These are phyloP conservation scores for Caprella mutica DNA, from an alignment of 2,888 invertebrate genomes.

Conservation along the genomic window DNA sequence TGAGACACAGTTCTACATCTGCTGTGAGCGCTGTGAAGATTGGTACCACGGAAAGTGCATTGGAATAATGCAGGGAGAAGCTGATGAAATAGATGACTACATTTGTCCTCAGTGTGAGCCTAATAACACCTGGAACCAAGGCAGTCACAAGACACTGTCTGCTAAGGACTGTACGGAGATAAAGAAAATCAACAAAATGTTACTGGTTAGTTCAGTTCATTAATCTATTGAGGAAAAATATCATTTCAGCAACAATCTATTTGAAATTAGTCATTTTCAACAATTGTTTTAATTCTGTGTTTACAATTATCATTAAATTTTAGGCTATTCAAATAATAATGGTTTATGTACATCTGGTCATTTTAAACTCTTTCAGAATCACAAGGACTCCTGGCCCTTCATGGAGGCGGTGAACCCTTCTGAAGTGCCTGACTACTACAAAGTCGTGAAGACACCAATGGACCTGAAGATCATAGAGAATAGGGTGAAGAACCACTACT, in stretches of 20 bases:
- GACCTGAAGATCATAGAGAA: constrained; percentile 85
- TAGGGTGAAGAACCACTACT: constrained; percentile 68
- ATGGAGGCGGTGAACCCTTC: constrained; percentile 92
- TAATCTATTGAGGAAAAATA: too few species aligned
- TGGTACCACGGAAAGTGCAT: constrained; percentile 99
- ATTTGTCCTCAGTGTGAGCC: constrained; percentile 91
- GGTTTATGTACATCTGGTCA: background rate
- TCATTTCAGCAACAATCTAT: too few species aligned
- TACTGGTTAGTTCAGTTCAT: constrained; percentile 65
- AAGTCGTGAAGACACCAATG: constrained; percentile 91
- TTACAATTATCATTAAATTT: background rate
- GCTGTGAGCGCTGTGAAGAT: constrained; percentile 96
- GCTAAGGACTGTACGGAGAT: constrained; percentile 69
- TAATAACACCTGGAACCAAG: constrained; percentile 74
- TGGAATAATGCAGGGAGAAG: constrained; percentile 83
- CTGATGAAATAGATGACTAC: constrained; percentile 89
- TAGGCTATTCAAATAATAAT: background rate
- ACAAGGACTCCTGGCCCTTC: constrained; percentile 97
- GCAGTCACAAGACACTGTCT: constrained; percentile 74
- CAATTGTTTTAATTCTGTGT: background rate
- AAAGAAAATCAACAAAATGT: constrained; percentile 73
- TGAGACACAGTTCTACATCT: constrained; percentile 73
- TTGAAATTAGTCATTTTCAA: too few species aligned
- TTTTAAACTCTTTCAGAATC: constrained; percentile 49
- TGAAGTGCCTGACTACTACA: constrained; percentile 93